Evolutionary conservation across 2,888 invertebrate species (phyloP).

Genomic region (Harpalus rufipes): DNA sequence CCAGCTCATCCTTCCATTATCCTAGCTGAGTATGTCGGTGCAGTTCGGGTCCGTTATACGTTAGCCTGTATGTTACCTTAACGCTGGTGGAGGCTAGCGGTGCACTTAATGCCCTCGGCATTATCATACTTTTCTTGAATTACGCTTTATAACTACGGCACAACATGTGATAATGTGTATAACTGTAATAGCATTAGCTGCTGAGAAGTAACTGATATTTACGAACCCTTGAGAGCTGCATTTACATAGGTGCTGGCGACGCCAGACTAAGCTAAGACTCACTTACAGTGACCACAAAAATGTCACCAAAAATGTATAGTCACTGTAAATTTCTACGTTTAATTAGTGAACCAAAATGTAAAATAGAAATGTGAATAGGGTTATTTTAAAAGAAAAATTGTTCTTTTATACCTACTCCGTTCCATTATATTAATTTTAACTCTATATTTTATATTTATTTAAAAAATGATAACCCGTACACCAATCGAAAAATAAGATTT

Average conservation of each 20-base stretch:
- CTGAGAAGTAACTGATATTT: slow-evolving; percentile 47
- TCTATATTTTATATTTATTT: no score
- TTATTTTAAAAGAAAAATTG: no score
- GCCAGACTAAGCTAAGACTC: slow-evolving; percentile 16
- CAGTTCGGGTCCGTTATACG: background rate
- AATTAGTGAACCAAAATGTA: no score
- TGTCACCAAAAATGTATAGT: background rate
- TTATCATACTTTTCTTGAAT: slow-evolving; percentile 62
- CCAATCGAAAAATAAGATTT: no score
- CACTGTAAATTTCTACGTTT: no score
- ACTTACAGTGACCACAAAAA: background rate
- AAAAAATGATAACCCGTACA: no score
- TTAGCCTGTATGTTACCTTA: slow-evolving; percentile 20
- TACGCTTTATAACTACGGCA: slow-evolving; percentile 52
- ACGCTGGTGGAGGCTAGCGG: slow-evolving; percentile 15
- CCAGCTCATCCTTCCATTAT: background rate
- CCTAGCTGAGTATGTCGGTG: slow-evolving; percentile 12
- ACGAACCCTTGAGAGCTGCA: slow-evolving; percentile 54
- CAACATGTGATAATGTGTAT: slow-evolving; percentile 57
- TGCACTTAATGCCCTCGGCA: slow-evolving; percentile 54
- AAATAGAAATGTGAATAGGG: no score
- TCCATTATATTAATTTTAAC: no score
- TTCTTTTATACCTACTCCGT: no score
- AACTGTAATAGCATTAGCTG: slow-evolving; percentile 62
- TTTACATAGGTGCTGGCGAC: slow-evolving; percentile 54